These are phyloP conservation scores for Hirtodrosophila histrioides DNA, from an alignment of 2,888 invertebrate species.

Conservation along the genomic window DNA sequence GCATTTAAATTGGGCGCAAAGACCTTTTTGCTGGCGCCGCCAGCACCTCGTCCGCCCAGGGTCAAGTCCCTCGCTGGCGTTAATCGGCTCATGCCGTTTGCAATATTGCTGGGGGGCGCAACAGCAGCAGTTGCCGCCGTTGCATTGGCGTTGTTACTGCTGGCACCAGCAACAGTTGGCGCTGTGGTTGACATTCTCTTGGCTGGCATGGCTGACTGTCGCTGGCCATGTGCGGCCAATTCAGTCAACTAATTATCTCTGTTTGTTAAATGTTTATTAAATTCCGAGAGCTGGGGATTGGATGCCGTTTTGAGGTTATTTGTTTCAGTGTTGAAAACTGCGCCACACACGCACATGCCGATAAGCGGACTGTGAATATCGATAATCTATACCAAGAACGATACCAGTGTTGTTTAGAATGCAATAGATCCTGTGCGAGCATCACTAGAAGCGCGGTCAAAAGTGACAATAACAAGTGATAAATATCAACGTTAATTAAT, in stretches of 20 bases:
- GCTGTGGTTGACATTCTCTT: slow-evolving; percentile 55
- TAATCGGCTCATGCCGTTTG: slow-evolving; percentile 66
- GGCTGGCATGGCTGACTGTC: slow-evolving; percentile 47
- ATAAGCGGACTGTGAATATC: slow-evolving; percentile 1
- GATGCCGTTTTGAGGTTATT: slow-evolving; percentile 46
- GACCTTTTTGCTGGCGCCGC: slow-evolving; percentile 85
- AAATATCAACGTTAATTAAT: too few species aligned
- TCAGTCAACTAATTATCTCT: background rate
- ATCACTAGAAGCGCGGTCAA: background rate
- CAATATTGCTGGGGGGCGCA: slow-evolving; percentile 27
- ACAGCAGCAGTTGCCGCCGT: slow-evolving; percentile 11
- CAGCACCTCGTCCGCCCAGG: slow-evolving; percentile 84
- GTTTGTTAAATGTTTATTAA: slow-evolving; percentile 21
- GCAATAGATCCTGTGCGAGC: background rate
- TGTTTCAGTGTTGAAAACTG: slow-evolving; percentile 20
- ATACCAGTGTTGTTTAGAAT: slow-evolving; percentile 4
- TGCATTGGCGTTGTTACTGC: slow-evolving; percentile 25
- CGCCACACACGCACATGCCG: slow-evolving; percentile 28
- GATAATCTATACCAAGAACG: slow-evolving; percentile 10
- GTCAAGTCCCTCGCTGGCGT: slow-evolving; percentile 87
- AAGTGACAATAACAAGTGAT: background rate
- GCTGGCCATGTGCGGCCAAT: slow-evolving; percentile 34
- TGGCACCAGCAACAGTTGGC: slow-evolving; percentile 25
- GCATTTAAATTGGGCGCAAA: slow-evolving; percentile 87
- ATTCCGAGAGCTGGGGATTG: slow-evolving; percentile 10